Percentiles rank a stretch among this genome's conserved stretches.
phyloP scores from a whole-genome alignment of 2,888 invertebrate genomes.

The Chironomus tentans region DNA sequence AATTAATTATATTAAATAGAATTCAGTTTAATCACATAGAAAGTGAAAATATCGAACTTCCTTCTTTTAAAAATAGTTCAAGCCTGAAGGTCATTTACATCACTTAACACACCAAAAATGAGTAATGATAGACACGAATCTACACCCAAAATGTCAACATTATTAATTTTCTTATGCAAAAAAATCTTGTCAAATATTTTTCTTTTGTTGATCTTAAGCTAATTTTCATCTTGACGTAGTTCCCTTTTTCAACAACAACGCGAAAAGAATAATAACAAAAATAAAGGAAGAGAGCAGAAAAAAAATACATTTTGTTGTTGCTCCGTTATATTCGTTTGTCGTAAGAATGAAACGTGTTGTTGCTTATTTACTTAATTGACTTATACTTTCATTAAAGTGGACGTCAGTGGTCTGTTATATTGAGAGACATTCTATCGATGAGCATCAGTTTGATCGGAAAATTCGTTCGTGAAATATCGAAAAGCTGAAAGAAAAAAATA shows the following conservation, averaged over 20 bases:
- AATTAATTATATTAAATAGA: too few relatives aligned
- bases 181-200: not conserved
- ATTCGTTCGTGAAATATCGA: slow-evolving; percentile 18
- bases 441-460: slow-evolving; percentile 25
- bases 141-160: too few relatives aligned
- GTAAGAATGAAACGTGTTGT: not conserved
- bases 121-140: too few relatives aligned
- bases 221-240: not conserved
- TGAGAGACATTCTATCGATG: slow-evolving; percentile 16
- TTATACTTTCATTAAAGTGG: not conserved
- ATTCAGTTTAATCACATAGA: too few relatives aligned
- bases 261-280: not conserved
- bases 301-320: not conserved
- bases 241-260: not conserved
- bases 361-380: not conserved
- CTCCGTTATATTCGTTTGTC: not conserved
- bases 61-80: too few relatives aligned
- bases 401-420: slow-evolving; percentile 8
- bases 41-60: too few relatives aligned
- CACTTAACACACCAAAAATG: too few relatives aligned
- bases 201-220: not conserved
- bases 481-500: not conserved
- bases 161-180: not conserved
- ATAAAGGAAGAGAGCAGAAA: not conserved
- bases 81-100: too few relatives aligned